Base-by-base conservation (phyloP, 2,888 invertebrate genomes). In the Hermaeophaga mercurialis region DNA sequence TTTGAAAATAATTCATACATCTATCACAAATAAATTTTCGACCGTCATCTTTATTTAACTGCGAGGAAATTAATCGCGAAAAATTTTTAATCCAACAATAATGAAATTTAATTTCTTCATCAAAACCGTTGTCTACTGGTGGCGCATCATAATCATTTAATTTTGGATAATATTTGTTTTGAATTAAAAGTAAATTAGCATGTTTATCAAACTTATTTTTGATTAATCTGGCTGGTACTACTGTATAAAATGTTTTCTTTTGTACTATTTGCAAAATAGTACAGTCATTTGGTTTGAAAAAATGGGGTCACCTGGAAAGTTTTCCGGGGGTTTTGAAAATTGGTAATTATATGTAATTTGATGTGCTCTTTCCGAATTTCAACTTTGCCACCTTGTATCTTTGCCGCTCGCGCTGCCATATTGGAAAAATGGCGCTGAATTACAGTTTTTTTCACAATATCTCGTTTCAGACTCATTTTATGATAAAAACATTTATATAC, bases 131-230 rank as follows among this genome's bases (percentile, higher is more conserved):
- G n/a, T 45, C 33, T 9, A 17, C 12, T 15, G 45, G 45, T 8
- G 12, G 12, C 31, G 33, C 33, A 4, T 33, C 22, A 34, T 33
- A 26, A n/a, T 50, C 19, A 26, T 43, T 19, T 9, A 36, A 11
- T 34, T 31, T 43, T 7, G 45, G 36, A 34, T 18, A 53, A 38
- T 54, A 46, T 18, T 15, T 11, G n/a, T 46, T 36, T 39, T 54
- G 54, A 26, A 54, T 26, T n/a, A 39, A 28, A 7, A 46, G 12
- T 15, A 46, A 54, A 54, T 47, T 54, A 8, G 39, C 31, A 33
- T 55, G 47, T 18, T 31, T 15, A 28, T 34, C 36, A 17, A 11
- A 12, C 22, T 53, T 53, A 2, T 19, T n/a, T 34, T 33, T 45
- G 8, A 31, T 31, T 33, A 46, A 11, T 18, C 46, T 7, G 7